Base-by-base conservation (phyloP, 2,888 invertebrate genomes). In the Lepas anatifera region DNA sequence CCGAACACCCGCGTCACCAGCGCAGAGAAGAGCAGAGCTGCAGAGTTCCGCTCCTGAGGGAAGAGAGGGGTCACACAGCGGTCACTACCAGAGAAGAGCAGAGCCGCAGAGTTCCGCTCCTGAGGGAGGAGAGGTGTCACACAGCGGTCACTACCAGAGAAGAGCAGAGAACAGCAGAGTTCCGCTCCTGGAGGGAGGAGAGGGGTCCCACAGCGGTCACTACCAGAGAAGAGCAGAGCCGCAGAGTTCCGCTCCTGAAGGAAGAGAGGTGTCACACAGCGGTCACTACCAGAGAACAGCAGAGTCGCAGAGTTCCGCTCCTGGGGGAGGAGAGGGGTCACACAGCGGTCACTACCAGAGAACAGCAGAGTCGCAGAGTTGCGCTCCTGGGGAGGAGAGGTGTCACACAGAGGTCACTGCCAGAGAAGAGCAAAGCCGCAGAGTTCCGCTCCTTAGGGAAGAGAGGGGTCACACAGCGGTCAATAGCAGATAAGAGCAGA, bases 1-100 rank as follows among this genome's bases (percentile, higher is more conserved):
- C 96, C 96, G 82, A 97, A 95, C 74, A 92, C 87, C 73, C 95
- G 84, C 64, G 87, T 87, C 77, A 92, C 86, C 46, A 97, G 82
- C 4, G 94, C 86, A 72, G 91, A 87, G 78, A 93, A 89, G 69
- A 96, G 80, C 70, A 96, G 80, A 0, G 93, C 92, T 0, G 92
- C 87, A 0, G 93, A 88, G 80, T 96, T 97, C 72, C 58, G 58
- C 92, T 58, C 58, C 58, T 58, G 58, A 10, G 6, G 58, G 35
- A 41, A n/a, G n/a, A 46, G 13, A 46, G 46, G 43, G n/a, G 10
- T 46, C 13, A 50, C n/a, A 27, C 4, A 13, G 50, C 27, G n/a
- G 11, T n/a, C 8, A 46, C 22, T 3, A 16, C 13, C 18, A 46
- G 22, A 46, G 18, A 46, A 16, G 3, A 46, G 18, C 43, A 11